Conservation (phyloP, 1,140 invertebrate species). For the Atta colombica region DNA sequence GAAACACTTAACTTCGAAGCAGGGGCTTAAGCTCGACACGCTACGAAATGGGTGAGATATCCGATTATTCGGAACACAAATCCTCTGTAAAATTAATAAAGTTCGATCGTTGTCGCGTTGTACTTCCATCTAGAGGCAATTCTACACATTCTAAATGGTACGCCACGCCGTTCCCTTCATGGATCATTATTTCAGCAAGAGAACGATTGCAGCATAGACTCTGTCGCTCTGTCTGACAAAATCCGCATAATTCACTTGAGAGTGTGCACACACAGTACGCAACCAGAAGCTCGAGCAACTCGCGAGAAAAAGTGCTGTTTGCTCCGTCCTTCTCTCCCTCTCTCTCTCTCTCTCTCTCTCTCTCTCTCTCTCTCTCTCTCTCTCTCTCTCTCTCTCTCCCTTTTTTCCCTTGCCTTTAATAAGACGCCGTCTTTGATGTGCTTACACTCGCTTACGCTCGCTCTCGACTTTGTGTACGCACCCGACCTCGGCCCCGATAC, state of each 20-base stretch:
- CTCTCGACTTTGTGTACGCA: conserved; percentile 26
- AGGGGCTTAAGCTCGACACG: not conserved
- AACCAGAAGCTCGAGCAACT: conserved; percentile 27
- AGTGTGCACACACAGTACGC: conserved; percentile 1
- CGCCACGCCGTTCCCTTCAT: not conserved
- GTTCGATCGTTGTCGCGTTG: not conserved
- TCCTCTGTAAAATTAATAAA: conserved; percentile 19
- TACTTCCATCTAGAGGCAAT: not conserved
- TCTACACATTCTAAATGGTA: no score
- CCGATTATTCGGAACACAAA: not conserved
- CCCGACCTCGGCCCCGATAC: conserved; percentile 12
- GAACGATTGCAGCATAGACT: not conserved
- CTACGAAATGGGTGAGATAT: not conserved
- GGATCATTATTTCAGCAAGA: not conserved
- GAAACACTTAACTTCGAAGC: not conserved
- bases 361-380: no score
- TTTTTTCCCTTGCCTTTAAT: conserved; percentile 48
- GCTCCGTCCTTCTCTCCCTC: not conserved
- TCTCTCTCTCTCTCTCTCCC: no score
- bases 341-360: not conserved
- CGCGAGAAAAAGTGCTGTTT: conserved; percentile 54
- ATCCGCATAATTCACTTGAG: conserved; percentile 37
- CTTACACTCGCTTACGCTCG: conserved; percentile 57
- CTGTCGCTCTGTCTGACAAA: not conserved
- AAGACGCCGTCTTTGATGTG: conserved; percentile 65